Conservation (phyloP, 1,140 invertebrate genomes). For the Chironomus striatipennis region DNA sequence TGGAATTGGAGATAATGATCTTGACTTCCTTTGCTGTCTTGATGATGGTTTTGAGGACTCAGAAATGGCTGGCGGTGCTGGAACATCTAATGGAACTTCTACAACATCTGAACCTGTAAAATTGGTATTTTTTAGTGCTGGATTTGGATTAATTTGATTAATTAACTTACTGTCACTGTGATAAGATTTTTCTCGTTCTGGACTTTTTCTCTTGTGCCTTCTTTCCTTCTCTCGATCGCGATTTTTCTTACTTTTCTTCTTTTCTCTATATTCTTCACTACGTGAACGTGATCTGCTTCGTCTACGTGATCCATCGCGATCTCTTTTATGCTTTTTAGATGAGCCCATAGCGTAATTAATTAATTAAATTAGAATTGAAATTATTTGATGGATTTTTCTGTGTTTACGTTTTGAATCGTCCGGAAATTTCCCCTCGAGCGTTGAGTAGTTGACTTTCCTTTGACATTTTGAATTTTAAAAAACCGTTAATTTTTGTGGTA, state of each 20-base stretch:
- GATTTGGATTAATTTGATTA: conserved; percentile 26
- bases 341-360: neutral
- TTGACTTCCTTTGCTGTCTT: conserved; percentile 33
- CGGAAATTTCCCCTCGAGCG: neutral
- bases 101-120: conserved; percentile 36
- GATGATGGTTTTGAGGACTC: conserved; percentile 28
- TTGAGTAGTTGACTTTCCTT: neutral
- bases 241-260: conserved; percentile 29
- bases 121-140: conserved; percentile 26
- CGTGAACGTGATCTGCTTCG: conserved; percentile 6
- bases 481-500: neutral
- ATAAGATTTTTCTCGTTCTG: conserved; percentile 31
- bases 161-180: conserved; percentile 47
- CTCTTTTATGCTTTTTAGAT: conserved; percentile 10
- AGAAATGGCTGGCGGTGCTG: conserved; percentile 37
- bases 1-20: conserved; percentile 38
- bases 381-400: neutral
- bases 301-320: neutral
- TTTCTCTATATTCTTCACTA: neutral
- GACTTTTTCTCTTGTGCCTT: conserved; percentile 24
- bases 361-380: neutral
- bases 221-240: neutral
- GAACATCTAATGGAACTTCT: conserved; percentile 34
- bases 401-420: conserved; percentile 12
- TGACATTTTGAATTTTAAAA: neutral